Evolutionary conservation across 1,140 invertebrate species (phyloP), one percentile per base, ranked within the genome.

Genomic region (Cyclina sinensis): DNA sequence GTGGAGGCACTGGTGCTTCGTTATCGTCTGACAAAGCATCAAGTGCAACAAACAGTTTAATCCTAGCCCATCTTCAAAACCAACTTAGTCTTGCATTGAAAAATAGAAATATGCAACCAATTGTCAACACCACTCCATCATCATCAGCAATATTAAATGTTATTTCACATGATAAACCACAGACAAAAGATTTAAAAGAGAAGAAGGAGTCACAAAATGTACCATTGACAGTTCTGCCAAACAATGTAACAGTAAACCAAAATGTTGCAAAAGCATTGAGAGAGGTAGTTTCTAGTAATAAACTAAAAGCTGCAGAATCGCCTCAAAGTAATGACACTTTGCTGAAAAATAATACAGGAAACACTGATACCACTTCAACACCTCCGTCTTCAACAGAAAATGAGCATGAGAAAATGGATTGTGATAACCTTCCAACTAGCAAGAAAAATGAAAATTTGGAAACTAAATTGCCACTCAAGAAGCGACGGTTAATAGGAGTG

Each of bases 401-500:
- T 78, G 39, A 78, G n/a, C 39, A 78, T 27, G 68, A 73, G n/a
- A 73, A 73, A 73, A 37, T 46, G 35, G 68, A 73, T 0, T 37
- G 35, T 21, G 73, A 78, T 7, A 48, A 27, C 14, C 32, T 70
- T 37, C 32, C 65, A 5, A 14, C 65, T 16, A 37, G 32, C 14
- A 35, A 16, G 9, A 87, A 87, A 32, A 46, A 37, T 35, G 85
- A 65, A n/a, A 79, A 27, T 43, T 37, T 74, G 27, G 85, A 87
- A 21, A 87, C 54, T 21, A 87, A 87, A 16, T 54, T 87, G n/a
- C 85, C 85, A 24, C 59, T 87, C 14, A 87, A 87, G 35, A 87
- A 87, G 43, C 35, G 85, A 18, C 32, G 85, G 16, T 51, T 87
- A 27, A 46, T 87, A 0, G 76, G 85, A 7, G 43, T 80, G 39